Base-by-base conservation (phyloP, 2,888 invertebrate genomes). In the Hypercompe scribonia region DNA sequence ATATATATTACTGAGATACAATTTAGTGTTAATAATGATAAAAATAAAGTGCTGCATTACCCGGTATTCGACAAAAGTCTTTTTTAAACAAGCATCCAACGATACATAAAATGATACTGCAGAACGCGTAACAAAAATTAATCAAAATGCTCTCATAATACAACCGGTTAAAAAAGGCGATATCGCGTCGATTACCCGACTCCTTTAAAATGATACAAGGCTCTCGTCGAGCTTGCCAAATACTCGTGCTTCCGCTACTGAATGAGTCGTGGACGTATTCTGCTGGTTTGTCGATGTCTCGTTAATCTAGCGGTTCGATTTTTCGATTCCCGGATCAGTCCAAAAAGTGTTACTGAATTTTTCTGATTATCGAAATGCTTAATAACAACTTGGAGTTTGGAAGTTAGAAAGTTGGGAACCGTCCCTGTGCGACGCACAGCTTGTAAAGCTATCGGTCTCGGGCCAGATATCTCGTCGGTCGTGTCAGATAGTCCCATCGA, bases 151-250 rank as follows among this genome's bases (percentile, higher is more conserved):
- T 68, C 42, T 69, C 68, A 71, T 68, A 70, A 73, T 75, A 75
- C 77, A 71, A 72, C 75, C 77, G 70, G 82, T 86, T 84, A 80
- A 90, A 92, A 91, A 91, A 89, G 82, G 81, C 81, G 82, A 87
- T 86, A 86, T 86, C 88, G 85, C 80, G 73, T 85, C 88, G 92
- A 93, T 94, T 94, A 94, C 87, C 88, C 91, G 91, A 91, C 91
- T 93, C 93, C 92, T 94, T 94, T 93, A 92, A 93, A 92, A 92
- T 93, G 94, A 94, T 93, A 91, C 93, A 93, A 91, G 88, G 90
- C 88, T 86, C 89, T 91, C 89, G 86, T 79, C 87, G 88, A 87
- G 89, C 88, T 91, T 93, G 94, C 94, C 93, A 94, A 93, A 91
- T 90, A 90, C 90, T 90, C 90, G 78, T 89, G 90, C 88, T 89